Evolutionary conservation across 1,140 invertebrate genomes (phyloP), one percentile per base, ranked within the genome.

Genomic region (Pteromalus puparum): DNA sequence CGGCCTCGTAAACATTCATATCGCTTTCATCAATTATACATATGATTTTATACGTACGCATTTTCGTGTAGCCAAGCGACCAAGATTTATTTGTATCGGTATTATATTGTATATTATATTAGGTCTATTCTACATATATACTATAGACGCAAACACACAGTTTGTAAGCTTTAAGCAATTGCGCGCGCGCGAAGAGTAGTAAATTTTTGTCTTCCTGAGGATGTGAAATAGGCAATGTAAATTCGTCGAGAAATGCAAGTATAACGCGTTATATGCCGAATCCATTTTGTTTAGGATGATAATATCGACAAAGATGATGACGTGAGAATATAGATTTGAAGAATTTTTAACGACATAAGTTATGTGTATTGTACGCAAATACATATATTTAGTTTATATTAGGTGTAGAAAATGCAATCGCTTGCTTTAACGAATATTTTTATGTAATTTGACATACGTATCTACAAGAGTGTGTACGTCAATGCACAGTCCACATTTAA

Each of bases 141-240:
- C 24, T 26, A 67, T 53, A 61, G 53, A 61, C 53, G 21, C 53
- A 72, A 81, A 65, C 13, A 46, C 18, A 28, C 70, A 74, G 73
- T 67, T 82, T 28, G 53, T 75, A 73, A 74, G 53, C 76, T 81
- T 81, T 68, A n/a, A 81, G 67, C 38, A 24, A 75, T 83, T 68
- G 72, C 15, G 38, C 30, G 38, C 30, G 21, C 24, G 10, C 28
- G 46, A 7, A 61, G 53, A 65, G 24, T 81, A 77, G 74, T n/a
- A 81, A 86, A 82, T 85, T 81, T 70, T 75, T 72, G 79, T 85
- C 78, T 81, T 85, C 74, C 84, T 18, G 26, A 61, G 15, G 9
- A 73, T 82, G 30, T 67, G 13, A 73, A 18, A 26, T 46, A 1
- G 24, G 53, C 53, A 18, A 48, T 12, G 13, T 12, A 67, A 76